Conservation (phyloP, 2,113 vertebrate species). For the Trichomycterus rosablanca region DNA sequence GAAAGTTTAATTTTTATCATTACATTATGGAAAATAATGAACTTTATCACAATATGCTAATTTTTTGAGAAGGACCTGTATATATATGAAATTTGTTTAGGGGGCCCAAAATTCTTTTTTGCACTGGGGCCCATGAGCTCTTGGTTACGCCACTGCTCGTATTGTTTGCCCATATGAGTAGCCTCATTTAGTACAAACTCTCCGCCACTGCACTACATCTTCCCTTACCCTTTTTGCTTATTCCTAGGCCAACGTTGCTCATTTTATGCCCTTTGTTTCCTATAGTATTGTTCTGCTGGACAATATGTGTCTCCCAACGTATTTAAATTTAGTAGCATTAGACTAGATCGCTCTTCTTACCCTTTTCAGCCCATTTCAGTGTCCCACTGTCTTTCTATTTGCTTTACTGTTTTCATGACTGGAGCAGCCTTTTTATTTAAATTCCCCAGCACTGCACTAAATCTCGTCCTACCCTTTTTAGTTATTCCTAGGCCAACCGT, state of each 20-base stretch:
- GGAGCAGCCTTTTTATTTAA: conserved; percentile 29
- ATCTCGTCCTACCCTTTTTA: conserved; percentile 31
- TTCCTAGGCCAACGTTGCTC: conserved; percentile 9
- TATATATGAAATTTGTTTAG: too few relatives aligned
- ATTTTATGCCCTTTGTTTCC: neutral
- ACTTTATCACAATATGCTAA: too few relatives aligned
- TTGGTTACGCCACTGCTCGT: too few relatives aligned
- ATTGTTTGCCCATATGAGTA: neutral
- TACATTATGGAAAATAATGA: too few relatives aligned
- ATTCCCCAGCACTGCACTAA: conserved; percentile 10
- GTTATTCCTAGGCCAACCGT: conserved; percentile 30
- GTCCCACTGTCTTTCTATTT: conserved; percentile 3
- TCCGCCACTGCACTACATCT: conserved; percentile 1
- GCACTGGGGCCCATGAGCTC: too few relatives aligned
- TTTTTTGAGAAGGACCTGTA: too few relatives aligned
- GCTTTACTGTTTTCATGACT: conserved; percentile 17
- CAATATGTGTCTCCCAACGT: neutral
- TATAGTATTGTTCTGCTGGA: neutral
- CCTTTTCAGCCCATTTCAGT: conserved; percentile 3
- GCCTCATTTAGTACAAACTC: neutral
- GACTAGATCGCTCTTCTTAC: conserved; percentile 8
- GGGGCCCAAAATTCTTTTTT: too few relatives aligned
- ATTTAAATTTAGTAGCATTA: neutral
- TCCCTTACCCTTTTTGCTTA: conserved; percentile 11
- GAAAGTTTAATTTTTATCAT: too few relatives aligned